phyloP scores from a whole-genome alignment of 64 coral and sea anemone genomes.

The Pocillopora damicornis region DNA sequence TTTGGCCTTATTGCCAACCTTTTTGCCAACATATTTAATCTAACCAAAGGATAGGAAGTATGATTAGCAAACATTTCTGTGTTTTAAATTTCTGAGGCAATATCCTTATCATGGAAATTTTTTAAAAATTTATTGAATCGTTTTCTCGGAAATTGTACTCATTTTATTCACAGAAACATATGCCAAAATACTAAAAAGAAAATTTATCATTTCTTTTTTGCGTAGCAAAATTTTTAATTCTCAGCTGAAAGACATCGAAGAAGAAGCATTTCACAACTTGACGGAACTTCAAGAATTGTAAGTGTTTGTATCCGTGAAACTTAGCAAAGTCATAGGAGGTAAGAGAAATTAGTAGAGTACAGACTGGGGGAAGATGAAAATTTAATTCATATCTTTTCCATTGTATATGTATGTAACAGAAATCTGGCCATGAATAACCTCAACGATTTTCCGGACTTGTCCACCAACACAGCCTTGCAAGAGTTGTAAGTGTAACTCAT shows the following conservation, averaged over 20 bases:
- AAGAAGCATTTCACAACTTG: constrained; percentile 36
- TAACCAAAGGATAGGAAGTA: too few relatives aligned
- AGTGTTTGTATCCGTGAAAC: neutral
- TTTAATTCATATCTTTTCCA: neutral
- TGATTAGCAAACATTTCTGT: too few relatives aligned
- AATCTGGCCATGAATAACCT: constrained; percentile 66
- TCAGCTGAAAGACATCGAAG: constrained; percentile 28
- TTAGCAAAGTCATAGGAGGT: neutral
- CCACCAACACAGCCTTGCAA: constrained; percentile 45
- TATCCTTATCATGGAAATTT: too few relatives aligned
- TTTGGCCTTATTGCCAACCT: too few relatives aligned
- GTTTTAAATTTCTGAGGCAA: too few relatives aligned
- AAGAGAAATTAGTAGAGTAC: neutral
- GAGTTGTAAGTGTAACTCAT: constrained; percentile 68
- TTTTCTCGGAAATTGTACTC: too few relatives aligned
- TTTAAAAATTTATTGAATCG: too few relatives aligned
- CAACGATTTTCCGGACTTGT: constrained; percentile 80
- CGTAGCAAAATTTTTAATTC: constrained; percentile 16
- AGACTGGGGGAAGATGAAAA: too few relatives aligned
- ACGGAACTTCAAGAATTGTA: constrained; percentile 29
- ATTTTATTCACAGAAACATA: too few relatives aligned
- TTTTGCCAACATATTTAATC: too few relatives aligned
- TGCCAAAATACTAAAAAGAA: too few relatives aligned
- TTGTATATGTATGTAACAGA: neutral
- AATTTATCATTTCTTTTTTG: neutral